Base-by-base conservation (phyloP, 2,888 invertebrate species). In the Suillia variegata region DNA sequence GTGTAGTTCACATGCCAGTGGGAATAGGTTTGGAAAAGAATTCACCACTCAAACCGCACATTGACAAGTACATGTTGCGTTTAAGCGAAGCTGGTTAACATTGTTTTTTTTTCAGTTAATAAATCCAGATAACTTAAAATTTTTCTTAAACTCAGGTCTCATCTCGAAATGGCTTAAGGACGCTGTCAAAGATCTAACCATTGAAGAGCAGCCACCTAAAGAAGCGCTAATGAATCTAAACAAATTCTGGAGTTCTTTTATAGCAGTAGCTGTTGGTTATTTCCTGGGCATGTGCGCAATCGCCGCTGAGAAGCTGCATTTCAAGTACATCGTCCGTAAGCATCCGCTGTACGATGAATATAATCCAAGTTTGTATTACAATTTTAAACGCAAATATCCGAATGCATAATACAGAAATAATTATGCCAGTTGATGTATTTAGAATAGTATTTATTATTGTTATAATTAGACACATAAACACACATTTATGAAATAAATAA, bases 1-100 rank as follows among this genome's bases (percentile, higher is more conserved):
- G 94, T 76, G 87, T 90, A 0, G 87, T 93, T 4, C 87, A 89
- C 66, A 90, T 92, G 85, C 93, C 93, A 0, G 87, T 93, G 54
- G 91, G 92, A 0, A 84, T 94, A 62, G 93, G 92, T 0, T 85
- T 93, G 69, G 90, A 91, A 71, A 93, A 90, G 71, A 92, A 93
- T 78, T 92, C 93, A 0, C 91, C 92, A 0, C 77, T 93, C 4
- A 92, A 91, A 73, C 85, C 86, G 0, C 82, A 86, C 62, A 85
- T 89, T 18, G 90, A 93, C 75, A 83, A 85, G 66, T 85, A 89
- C 68, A 84, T 93, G 45, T 83, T 87, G 66, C 83, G 87, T 52
- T 84, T 92, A 10, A 84, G 89, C 0, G 93, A 94, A 83, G 88
- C 88, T 0, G 93, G 93, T 77, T 45, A 63, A 31, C 38, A 12